Percentiles rank a stretch among this genome's conserved stretches.
These are phyloP conservation scores for Drosophila macrospina DNA, from an alignment of 2,888 invertebrate genomes.

Conservation along the genomic window DNA sequence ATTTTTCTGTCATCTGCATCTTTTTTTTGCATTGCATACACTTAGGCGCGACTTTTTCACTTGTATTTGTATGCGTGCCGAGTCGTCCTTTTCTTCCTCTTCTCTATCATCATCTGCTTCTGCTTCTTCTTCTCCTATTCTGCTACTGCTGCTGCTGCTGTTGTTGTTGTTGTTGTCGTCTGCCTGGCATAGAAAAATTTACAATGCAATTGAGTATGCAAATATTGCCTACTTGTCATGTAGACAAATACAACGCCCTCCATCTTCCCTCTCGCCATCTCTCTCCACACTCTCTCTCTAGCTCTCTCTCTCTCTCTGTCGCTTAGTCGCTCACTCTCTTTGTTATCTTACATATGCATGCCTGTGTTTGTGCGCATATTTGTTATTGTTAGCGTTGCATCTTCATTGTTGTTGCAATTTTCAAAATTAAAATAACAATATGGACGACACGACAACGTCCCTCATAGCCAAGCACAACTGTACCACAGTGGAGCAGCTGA, in stretches of 20 bases:
- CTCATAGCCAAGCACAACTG: constrained; percentile 53
- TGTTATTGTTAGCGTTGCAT: constrained; percentile 67
- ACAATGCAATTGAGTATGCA: constrained; percentile 85
- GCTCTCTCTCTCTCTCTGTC: constrained; percentile 2
- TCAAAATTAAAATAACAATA: constrained; percentile 77
- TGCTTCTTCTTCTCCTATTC: not conserved
- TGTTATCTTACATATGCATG: constrained; percentile 45
- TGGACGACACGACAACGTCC: constrained; percentile 38
- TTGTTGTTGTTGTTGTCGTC: constrained; percentile 23
- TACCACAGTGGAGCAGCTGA: constrained; percentile 31
- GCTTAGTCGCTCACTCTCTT: constrained; percentile 1
- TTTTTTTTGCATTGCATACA: constrained; percentile 73
- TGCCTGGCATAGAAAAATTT: constrained; percentile 79
- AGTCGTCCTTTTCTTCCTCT: constrained; percentile 35
- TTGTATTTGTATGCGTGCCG: constrained; percentile 48
- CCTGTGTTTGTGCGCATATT: constrained; percentile 30
- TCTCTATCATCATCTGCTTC: not conserved
- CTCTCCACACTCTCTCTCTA: not conserved
- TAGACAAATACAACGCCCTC: constrained; percentile 71
- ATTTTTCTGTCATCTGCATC: constrained; percentile 68
- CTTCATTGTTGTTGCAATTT: constrained; percentile 76
- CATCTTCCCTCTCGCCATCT: constrained; percentile 1
- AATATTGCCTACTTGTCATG: constrained; percentile 84
- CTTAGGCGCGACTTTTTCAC: constrained; percentile 77
- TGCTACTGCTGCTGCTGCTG: not conserved